phyloP scores from a whole-genome alignment of 2,888 invertebrate genomes.

The Aradus depressus region DNA sequence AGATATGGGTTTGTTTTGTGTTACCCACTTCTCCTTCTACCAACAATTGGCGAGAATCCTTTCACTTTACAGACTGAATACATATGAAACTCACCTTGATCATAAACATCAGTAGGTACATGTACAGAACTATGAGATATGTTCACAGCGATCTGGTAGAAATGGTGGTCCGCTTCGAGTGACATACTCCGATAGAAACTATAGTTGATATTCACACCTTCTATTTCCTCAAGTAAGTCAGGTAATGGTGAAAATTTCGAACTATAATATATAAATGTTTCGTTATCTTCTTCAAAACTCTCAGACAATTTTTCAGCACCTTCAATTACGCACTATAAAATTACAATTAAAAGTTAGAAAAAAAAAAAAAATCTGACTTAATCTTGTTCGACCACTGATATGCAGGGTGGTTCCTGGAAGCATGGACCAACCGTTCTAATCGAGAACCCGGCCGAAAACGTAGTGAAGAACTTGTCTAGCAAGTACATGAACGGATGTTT shows the following conservation, averaged over 20 bases:
- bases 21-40: not conserved
- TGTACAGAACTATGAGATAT: slow-evolving; percentile 76
- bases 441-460: not conserved
- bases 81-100: slow-evolving; percentile 65
- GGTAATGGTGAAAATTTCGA: slow-evolving; percentile 60
- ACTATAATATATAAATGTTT: slow-evolving; percentile 60
- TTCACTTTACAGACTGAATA: no score
- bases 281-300: slow-evolving; percentile 50
- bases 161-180: slow-evolving; percentile 64
- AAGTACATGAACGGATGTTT: slow-evolving; percentile 1
- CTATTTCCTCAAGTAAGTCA: slow-evolving; percentile 32
- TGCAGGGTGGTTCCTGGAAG: not conserved
- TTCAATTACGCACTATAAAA: slow-evolving; percentile 59
- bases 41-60: not conserved
- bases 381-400: not conserved
- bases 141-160: slow-evolving; percentile 72
- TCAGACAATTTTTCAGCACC: slow-evolving; percentile 59
- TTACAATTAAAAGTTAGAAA: no score
- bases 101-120: slow-evolving; percentile 88
- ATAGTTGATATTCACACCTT: slow-evolving; percentile 34
- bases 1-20: not conserved
- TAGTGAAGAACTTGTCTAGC: not conserved
- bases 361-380: slow-evolving; percentile 1
- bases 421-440: not conserved
- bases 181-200: slow-evolving; percentile 44